phyloP scores from a whole-genome alignment of 2,113 vertebrate genomes.

The Neomonachus schauinslandi region DNA sequence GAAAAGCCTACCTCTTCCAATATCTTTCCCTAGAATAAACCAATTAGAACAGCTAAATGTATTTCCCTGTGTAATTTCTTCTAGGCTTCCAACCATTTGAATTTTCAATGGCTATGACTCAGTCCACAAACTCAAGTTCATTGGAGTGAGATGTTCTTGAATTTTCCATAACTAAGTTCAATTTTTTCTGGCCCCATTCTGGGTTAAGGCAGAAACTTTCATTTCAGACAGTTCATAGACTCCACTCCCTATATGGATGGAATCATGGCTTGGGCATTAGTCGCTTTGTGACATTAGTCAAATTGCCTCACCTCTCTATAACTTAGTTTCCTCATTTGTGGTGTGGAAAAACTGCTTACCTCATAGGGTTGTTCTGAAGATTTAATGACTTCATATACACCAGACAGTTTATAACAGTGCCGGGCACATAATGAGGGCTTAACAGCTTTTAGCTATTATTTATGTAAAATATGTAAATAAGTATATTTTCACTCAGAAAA shows the following conservation, averaged over 20 bases:
- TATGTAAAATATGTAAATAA: neutral
- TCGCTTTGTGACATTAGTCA: neutral
- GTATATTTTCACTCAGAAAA: neutral
- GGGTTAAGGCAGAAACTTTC: neutral
- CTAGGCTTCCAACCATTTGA: neutral
- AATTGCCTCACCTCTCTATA: neutral
- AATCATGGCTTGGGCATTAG: neutral
- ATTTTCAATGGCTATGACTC: neutral
- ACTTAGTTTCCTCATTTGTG: neutral
- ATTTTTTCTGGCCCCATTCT: neutral
- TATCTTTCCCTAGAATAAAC: neutral
- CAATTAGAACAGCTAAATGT: neutral
- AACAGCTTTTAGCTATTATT: neutral
- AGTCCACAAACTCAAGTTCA: neutral
- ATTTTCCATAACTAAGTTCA: neutral
- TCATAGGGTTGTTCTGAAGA: neutral
- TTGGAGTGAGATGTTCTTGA: neutral
- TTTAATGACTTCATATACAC: neutral
- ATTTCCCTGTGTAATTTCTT: neutral
- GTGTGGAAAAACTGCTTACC: neutral
- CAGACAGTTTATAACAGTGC: neutral
- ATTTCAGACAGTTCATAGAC: neutral
- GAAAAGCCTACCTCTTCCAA: neutral
- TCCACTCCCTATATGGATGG: neutral
- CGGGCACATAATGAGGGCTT: neutral